These are phyloP conservation scores for Pachycephus smyrnensis DNA, from an alignment of 2,888 invertebrate species.

Conservation along the genomic window DNA sequence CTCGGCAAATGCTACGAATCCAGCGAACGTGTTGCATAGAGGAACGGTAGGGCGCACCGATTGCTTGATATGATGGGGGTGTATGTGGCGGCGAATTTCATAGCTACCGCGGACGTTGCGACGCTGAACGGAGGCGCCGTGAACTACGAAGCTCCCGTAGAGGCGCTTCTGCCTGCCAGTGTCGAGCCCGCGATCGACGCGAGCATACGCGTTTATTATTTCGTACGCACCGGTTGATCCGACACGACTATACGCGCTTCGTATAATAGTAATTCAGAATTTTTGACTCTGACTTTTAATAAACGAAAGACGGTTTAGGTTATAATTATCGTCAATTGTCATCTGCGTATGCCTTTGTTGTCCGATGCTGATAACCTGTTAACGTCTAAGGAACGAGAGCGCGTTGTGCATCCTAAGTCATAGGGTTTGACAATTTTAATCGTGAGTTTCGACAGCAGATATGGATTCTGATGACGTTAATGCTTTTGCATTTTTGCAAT, in stretches of 20 bases:
- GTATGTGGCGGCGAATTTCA: background rate
- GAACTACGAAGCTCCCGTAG: conserved; percentile 48
- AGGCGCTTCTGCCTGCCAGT: conserved; percentile 47
- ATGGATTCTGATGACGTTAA: background rate
- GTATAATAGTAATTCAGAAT: background rate
- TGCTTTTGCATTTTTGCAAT: background rate
- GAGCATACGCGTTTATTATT: conserved; percentile 58
- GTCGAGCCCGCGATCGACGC: conserved; percentile 63
- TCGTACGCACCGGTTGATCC: conserved; percentile 20
- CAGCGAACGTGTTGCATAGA: background rate
- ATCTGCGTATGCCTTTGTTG: background rate
- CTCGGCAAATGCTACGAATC: background rate
- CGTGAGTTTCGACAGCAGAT: background rate
- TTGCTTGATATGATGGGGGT: background rate
- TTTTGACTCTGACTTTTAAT: background rate
- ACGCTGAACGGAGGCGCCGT: conserved; percentile 61
- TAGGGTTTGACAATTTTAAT: background rate
- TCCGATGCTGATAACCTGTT: background rate
- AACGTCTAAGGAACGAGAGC: background rate
- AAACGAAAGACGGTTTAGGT: background rate
- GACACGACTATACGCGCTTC: background rate
- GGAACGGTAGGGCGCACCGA: background rate
- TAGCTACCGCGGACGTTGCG: conserved; percentile 52
- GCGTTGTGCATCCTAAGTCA: background rate
- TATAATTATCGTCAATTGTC: background rate